Evolutionary conservation across 2,888 invertebrate species (phyloP), one percentile per base, ranked within the genome.

Genomic region (Brenthis daphne): DNA sequence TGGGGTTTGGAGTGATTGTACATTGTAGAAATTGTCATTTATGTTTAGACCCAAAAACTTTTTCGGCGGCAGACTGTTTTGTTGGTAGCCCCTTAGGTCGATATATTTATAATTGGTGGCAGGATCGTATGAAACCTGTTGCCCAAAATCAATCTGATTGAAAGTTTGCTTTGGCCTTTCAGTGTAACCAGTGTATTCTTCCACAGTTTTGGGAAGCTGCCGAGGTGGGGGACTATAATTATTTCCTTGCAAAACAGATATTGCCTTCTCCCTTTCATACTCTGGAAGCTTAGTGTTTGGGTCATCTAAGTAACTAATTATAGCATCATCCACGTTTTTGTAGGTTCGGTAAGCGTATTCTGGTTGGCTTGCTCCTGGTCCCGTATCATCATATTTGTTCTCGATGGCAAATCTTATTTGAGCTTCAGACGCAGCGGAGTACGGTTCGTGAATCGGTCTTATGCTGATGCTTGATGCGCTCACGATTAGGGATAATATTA

Each of bases 361-460:
- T 0, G 80, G 84, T 1, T 76, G 70, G 29, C 85, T 86, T 0
- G 90, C 87, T 5, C 90, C 92, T 0, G 93, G 93, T 6, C 93
- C 93, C 0, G 93, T 93, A 75, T 89, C 83, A 71, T 93, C 93
- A 70, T 89, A 93, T 72, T 87, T 86, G 81, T 89, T 92, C 57
- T 93, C 90, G 29, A 85, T 69, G 13, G 93, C 93, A 72, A 89
- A 90, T 54, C 82, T 81, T 57, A 91, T 85, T 75, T 93, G 93
- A 0, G 87, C 79, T 14, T 83, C 79, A 1, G 92, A 86, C 0
- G 93, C 93, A 1, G 85, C 88, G 2, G 88, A 85, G 47, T 76
- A 70, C 13, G 69, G 65, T 2, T 51, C 56, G 4, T 56, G 37
- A 5, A 60, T 20, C n/a, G 20, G 55, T 43, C 65, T 65, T 6